Percentiles rank a stretch among this genome's conserved stretches.
phyloP scores from a whole-genome alignment of 2,113 vertebrate genomes.

The Toxotes jaculatrix region DNA sequence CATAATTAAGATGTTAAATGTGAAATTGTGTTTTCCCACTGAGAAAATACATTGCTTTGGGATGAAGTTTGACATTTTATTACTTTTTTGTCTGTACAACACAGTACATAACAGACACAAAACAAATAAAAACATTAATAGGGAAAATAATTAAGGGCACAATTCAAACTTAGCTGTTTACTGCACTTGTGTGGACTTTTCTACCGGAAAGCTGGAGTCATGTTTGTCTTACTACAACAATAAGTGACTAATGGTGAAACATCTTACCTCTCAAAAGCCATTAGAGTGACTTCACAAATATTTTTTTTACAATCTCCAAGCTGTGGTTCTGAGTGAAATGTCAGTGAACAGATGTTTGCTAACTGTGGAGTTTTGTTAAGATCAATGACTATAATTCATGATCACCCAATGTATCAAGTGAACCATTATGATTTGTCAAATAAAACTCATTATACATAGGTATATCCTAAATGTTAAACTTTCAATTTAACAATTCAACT shows the following conservation, averaged over 20 bases:
- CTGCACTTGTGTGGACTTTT: conserved; percentile 44
- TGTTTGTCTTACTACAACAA: conserved; percentile 52
- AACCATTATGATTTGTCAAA: conserved; percentile 47
- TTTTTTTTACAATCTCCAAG: conserved; percentile 65
- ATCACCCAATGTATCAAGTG: conserved; percentile 27
- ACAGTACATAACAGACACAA: conserved; percentile 72
- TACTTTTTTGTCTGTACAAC: conserved; percentile 72
- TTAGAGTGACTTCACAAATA: conserved; percentile 58
- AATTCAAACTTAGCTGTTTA: conserved; percentile 39
- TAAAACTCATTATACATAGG: conserved; percentile 59
- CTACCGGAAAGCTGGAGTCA: conserved; percentile 32
- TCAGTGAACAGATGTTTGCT: conserved; percentile 42
- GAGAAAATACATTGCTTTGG: conserved; percentile 24
- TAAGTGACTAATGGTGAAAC: conserved; percentile 42
- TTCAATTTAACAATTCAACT: conserved; percentile 62
- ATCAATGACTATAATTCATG: conserved; percentile 33
- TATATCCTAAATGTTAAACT: conserved; percentile 58
- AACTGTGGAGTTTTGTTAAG: conserved; percentile 23
- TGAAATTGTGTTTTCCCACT: background rate
- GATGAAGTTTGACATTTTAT: conserved; percentile 68
- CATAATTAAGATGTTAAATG: conserved; percentile 23
- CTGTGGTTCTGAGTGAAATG: conserved; percentile 33
- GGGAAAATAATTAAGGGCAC: conserved; percentile 63
- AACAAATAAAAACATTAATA: conserved; percentile 69
- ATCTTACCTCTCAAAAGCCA: conserved; percentile 49